phyloP scores from a whole-genome alignment of 2,888 invertebrate genomes.

The Sphaerophoria rueppellii region DNA sequence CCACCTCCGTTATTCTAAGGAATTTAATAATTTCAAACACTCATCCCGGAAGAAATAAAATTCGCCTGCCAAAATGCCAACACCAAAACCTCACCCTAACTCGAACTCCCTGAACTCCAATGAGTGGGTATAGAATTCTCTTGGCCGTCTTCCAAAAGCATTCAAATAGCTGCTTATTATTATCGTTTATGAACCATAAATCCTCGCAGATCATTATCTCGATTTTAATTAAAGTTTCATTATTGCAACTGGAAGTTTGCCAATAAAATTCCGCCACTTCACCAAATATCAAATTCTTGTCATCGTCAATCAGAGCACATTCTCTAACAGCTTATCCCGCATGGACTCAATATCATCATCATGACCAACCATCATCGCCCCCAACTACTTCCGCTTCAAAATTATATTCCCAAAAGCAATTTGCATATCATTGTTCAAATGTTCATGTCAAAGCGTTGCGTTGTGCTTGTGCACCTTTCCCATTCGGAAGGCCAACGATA shows the following conservation, averaged over 20 bases:
- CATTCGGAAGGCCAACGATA: background rate
- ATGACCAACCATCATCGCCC: slow-evolving; percentile 8
- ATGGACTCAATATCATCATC: slow-evolving; percentile 11
- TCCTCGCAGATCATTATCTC: slow-evolving; percentile 47
- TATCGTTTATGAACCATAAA: slow-evolving; percentile 50
- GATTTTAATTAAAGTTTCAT: slow-evolving; percentile 49
- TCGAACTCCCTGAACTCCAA: background rate
- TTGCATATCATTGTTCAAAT: slow-evolving; percentile 47
- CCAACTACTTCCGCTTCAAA: slow-evolving; percentile 9
- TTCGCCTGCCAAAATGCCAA: background rate
- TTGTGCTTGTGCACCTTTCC: slow-evolving; percentile 17
- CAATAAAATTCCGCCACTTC: slow-evolving; percentile 23
- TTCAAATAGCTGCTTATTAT: slow-evolving; percentile 35
- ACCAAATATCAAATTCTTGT: slow-evolving; percentile 18
- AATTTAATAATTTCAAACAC: too few relatives aligned
- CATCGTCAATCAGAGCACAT: slow-evolving; percentile 35
- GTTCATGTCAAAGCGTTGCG: slow-evolving; percentile 42
- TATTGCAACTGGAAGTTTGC: slow-evolving; percentile 48
- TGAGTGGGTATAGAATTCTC: background rate
- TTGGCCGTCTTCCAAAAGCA: slow-evolving; percentile 39
- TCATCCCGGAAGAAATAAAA: too few relatives aligned
- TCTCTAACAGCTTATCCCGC: background rate
- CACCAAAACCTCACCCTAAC: background rate
- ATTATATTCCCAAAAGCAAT: slow-evolving; percentile 22
- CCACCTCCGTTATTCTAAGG: too few relatives aligned